These are phyloP conservation scores for Pachliopta kotzebuea DNA, from an alignment of 2,888 invertebrate genomes.

Conservation along the genomic window DNA sequence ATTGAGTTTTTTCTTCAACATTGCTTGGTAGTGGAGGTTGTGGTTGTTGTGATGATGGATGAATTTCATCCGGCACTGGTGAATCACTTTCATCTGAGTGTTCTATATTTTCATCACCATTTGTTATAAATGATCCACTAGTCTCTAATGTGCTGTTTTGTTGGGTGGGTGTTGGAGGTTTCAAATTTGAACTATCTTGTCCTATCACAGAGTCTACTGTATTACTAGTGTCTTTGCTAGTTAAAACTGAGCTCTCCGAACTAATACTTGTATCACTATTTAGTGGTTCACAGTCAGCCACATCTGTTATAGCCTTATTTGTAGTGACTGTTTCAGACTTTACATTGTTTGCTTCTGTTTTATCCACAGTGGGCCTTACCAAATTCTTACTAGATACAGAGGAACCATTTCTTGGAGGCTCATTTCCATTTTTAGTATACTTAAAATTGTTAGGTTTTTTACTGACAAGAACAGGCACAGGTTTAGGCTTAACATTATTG, in stretches of 20 bases:
- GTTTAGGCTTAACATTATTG: conserved; percentile 72
- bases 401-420: conserved; percentile 56
- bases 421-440: conserved; percentile 50
- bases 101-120: conserved; percentile 63
- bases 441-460: conserved; percentile 64
- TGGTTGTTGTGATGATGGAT: conserved; percentile 39
- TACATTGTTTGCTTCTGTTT: conserved; percentile 51
- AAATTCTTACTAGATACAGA: conserved; percentile 47
- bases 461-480: conserved; percentile 73
- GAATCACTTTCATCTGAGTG: conserved; percentile 64
- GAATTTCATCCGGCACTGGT: conserved; percentile 47
- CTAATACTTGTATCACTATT: conserved; percentile 57
- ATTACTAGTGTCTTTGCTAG: conserved; percentile 54
- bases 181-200: conserved; percentile 48
- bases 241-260: conserved; percentile 48
- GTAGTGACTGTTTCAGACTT: conserved; percentile 50
- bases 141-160: conserved; percentile 37
- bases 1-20: conserved; percentile 46
- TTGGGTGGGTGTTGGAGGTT: conserved; percentile 35
- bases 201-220: conserved; percentile 56
- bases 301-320: conserved; percentile 44
- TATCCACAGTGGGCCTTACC: conserved; percentile 48
- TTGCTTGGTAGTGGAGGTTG: conserved; percentile 38
- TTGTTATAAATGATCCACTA: conserved; percentile 39
- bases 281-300: conserved; percentile 44